Base-by-base conservation (phyloP, 2,113 vertebrate species). In the Grammomys surdaster region DNA sequence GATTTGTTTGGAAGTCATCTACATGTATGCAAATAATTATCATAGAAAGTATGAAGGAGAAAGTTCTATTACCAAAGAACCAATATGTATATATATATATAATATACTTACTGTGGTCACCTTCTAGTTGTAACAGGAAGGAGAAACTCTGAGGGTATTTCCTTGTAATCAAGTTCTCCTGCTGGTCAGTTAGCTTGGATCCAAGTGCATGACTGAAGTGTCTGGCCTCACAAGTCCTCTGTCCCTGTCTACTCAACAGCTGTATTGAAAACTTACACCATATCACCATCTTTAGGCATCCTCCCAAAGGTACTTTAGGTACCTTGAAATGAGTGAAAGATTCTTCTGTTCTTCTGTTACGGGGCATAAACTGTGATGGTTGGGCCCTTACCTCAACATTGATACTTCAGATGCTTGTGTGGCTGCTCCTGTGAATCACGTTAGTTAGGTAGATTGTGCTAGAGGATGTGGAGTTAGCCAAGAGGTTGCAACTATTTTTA, bases 11-110 rank as follows among this genome's bases (percentile, higher is more conserved):
- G 33, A 19, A 75, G 48, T 93, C 58, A 90, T 65, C 3, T 93
- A 54, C 17, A 46, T 60, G 26, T 48, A 36, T 95, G 63, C 46
- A 75, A 22, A 24, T 69, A 85, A 80, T 91, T 88, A 82, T 91
- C 78, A 91, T 77, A 19, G 67, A 82, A 63, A 67, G 33, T n/a
- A 33, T 70, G 76, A 95, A 40, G 20, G 58, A 93, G 51, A 70
- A 20, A 33, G 12, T 67, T 95, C 51, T 95, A 1, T 87, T 91
- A 89, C 19, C 69, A 88, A 81, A 89, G 20, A 95, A 93, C 26
- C 36, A 56, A 91, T 36, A 10, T 77, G 2, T 88, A 65, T 91
- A 3, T 81, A 65, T 91, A 3, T 81, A 1, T 93, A 46, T 84
- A 58, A 58, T n/a, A 4, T 90, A 51, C 8, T 84, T 43, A 48